Percentiles rank a stretch among this genome's conserved stretches.
Evolutionary conservation across 2,797 vertebrate genomes (phyloP).

Genomic region (Scolopax bukidnonensis): DNA sequence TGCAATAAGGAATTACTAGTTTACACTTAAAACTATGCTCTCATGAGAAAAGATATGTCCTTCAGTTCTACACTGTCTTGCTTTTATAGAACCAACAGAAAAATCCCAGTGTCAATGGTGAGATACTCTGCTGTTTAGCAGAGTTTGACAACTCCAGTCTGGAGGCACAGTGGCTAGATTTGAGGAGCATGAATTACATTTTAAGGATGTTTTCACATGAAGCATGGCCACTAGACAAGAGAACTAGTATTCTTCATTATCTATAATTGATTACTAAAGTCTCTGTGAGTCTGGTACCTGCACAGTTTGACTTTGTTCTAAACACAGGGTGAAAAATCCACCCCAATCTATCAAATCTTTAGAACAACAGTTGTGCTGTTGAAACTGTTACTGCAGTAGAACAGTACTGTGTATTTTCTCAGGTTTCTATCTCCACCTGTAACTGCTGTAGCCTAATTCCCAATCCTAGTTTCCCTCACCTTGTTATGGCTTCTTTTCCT

Average conservation of each 20-base stretch:
- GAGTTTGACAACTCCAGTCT: background rate
- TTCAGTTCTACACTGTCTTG: background rate
- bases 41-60: background rate
- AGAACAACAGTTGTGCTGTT: background rate
- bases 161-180: background rate
- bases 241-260: background rate
- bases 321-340: background rate
- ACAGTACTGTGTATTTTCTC: background rate
- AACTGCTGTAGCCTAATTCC: background rate
- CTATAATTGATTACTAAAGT: no score
- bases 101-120: background rate
- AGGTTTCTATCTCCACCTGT: background rate
- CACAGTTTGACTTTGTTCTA: background rate
- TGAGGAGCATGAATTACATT: accelerated
- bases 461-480: background rate
- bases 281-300: background rate
- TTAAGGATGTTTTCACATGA: background rate
- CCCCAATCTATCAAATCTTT: accelerated
- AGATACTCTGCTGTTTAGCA: background rate
- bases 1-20: background rate
- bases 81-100: background rate
- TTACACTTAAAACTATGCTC: background rate
- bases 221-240: background rate
- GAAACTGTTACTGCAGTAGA: background rate
- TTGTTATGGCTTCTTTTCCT: background rate